Percentiles rank a stretch among this genome's conserved stretches.
Conservation (phyloP, 2,113 vertebrate species). For the Meleagris gallopavo region DNA sequence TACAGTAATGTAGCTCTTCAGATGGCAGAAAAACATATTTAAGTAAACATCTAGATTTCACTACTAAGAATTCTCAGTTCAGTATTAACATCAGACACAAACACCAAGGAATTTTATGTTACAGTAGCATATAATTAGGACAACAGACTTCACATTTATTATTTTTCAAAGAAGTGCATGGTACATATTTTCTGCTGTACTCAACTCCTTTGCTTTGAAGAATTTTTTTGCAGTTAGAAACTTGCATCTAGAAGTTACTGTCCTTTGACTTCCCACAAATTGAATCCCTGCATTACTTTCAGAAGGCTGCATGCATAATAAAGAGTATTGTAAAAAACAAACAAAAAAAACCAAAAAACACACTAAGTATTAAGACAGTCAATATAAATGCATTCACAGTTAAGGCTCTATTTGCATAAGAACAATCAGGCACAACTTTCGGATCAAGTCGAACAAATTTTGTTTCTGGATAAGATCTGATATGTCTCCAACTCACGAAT, state of each 20-base stretch:
- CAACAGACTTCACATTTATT: not conserved
- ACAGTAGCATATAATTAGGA: not conserved
- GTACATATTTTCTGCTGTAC: not conserved
- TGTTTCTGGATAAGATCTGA: constrained; percentile 3
- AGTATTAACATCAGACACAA: not conserved
- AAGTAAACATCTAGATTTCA: not conserved
- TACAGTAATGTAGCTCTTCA: not conserved
- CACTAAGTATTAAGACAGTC: not conserved
- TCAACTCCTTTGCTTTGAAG: not conserved
- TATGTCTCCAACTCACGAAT: not conserved
- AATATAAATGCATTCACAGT: not conserved
- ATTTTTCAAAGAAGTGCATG: not conserved
- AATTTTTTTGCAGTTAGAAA: not conserved
- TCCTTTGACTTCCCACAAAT: not conserved
- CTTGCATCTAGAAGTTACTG: not conserved
- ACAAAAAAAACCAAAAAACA: not conserved
- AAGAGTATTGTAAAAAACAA: not conserved
- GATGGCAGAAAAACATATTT: not conserved
- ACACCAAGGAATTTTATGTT: not conserved
- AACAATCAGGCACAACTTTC: constrained; percentile 8
- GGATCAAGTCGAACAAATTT: not conserved
- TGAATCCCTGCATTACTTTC: not conserved
- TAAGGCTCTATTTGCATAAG: not conserved
- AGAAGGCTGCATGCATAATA: not conserved
- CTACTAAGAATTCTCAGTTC: not conserved